These are phyloP conservation scores for Mimas tiliae DNA, from an alignment of 2,888 invertebrate genomes.

Conservation along the genomic window DNA sequence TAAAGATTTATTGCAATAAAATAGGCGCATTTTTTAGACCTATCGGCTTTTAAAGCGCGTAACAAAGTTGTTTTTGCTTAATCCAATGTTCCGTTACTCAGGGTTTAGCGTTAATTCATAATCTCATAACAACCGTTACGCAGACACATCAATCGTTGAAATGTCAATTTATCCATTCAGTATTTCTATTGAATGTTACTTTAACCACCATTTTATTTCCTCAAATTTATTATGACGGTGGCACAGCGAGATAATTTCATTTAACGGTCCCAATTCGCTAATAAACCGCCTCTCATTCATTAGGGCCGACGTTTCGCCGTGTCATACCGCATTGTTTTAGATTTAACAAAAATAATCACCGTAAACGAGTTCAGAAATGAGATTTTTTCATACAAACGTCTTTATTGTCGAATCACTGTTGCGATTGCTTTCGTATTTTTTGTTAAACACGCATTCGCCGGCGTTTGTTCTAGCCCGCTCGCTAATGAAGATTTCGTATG, in stretches of 20 bases:
- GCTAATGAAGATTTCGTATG: constrained; percentile 78
- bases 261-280: constrained; percentile 73
- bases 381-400: constrained; percentile 48
- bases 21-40: no score
- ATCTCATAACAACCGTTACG: constrained; percentile 29
- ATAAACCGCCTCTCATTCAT: constrained; percentile 66
- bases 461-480: constrained; percentile 68
- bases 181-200: constrained; percentile 52
- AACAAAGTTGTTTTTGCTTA: neutral
- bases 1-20: no score
- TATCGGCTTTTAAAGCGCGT: no score
- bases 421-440: constrained; percentile 63
- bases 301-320: constrained; percentile 62
- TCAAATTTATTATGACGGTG: constrained; percentile 69
- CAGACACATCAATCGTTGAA: constrained; percentile 19
- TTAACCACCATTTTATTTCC: constrained; percentile 65
- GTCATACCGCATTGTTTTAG: constrained; percentile 73
- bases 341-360: constrained; percentile 69
- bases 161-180: constrained; percentile 29
- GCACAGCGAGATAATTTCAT: constrained; percentile 66
- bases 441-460: constrained; percentile 69
- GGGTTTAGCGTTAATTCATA: constrained; percentile 22
- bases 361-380: constrained; percentile 69
- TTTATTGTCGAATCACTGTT: constrained; percentile 75
- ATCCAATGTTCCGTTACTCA: constrained; percentile 12